Base-by-base conservation (phyloP, 2,113 vertebrate genomes). In the Chaetodon auriga region DNA sequence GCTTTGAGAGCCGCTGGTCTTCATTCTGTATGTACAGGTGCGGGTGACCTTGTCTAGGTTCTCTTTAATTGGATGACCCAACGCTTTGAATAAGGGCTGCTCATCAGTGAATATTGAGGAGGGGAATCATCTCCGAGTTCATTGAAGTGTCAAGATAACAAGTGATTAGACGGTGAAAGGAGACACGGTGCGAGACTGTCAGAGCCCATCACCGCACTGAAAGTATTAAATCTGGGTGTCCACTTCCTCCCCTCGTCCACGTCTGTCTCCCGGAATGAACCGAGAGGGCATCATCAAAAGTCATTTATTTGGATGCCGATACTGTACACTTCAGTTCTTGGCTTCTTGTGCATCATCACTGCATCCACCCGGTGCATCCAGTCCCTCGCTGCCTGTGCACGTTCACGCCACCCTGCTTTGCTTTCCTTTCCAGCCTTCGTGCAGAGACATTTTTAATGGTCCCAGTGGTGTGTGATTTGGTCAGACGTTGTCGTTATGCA, bases 51-150 rank as follows among this genome's bases (percentile, higher is more conserved):
- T 94, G 93, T 91, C 86, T 62, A 25, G 65, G 69, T 80, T 74
- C 48, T 23, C 77, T 90, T 86, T 93, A 92, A 93, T 93, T 92
- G 91, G 87, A 88, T 89, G 91, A 90, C 89, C 91, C 12, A 5
- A 75, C 72, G 84, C 80, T 90, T 88, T 87, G 81, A 88, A 85
- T 86, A 71, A 78, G 79, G 74, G 81, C 84, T 49, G 78, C 76
- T 92, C 77, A 78, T 92, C 87, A 75, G 71, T 78, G 90, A 77
- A 83, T 69, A 43, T 78, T 41, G 83, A 90, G 82, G 72, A 77
- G 81, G 57, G 70, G 80, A 64, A 86, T 89, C 81, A 78, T 86
- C 84, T 68, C 64, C 0, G 83, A 91, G 91, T 94, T 94, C 89
- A 88, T 69, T 79, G 68, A 83, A 84, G 79, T 88, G 93, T 91